phyloP scores from a whole-genome alignment of 2,797 vertebrate species.

The Gobionotothen gibberifrons region DNA sequence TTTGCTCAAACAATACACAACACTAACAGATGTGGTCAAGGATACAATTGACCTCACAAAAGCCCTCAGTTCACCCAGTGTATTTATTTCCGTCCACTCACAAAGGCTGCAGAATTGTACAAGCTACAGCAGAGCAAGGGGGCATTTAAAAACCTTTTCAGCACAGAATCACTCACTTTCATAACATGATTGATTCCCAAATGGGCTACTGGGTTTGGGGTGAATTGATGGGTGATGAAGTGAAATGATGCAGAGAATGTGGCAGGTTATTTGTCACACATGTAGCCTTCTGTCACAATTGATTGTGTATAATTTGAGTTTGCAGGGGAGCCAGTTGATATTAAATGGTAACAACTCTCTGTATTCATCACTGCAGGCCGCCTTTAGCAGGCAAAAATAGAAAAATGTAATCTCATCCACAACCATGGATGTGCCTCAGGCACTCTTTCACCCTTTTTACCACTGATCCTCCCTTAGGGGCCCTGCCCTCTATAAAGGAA shows the following conservation, averaged over 20 bases:
- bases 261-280: conserved; percentile 81
- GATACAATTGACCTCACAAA: conserved; percentile 48
- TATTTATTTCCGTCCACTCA: conserved; percentile 14
- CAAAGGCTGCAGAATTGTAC: conserved; percentile 15
- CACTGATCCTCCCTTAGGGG: conserved; percentile 82
- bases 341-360: conserved; percentile 84
- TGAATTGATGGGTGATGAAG: conserved; percentile 82
- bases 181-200: conserved; percentile 78
- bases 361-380: conserved; percentile 79
- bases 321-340: conserved; percentile 80
- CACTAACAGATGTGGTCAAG: conserved; percentile 51
- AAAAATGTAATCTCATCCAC: conserved; percentile 84
- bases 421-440: conserved; percentile 77
- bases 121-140: conserved; percentile 29
- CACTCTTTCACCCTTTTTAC: conserved; percentile 83
- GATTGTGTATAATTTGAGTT: conserved; percentile 84
- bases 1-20: conserved; percentile 60
- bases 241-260: conserved; percentile 74
- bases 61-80: conserved; percentile 30
- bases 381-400: conserved; percentile 79
- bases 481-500: conserved; percentile 76
- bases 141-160: conserved; percentile 54
- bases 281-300: conserved; percentile 75
- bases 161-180: conserved; percentile 69
- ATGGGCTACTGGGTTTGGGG: conserved; percentile 69